A percentile compares a stretch with the other conserved stretches of the same genome.
Conservation (phyloP, 2,888 invertebrate species). For the Alviniconcha strummeri region DNA sequence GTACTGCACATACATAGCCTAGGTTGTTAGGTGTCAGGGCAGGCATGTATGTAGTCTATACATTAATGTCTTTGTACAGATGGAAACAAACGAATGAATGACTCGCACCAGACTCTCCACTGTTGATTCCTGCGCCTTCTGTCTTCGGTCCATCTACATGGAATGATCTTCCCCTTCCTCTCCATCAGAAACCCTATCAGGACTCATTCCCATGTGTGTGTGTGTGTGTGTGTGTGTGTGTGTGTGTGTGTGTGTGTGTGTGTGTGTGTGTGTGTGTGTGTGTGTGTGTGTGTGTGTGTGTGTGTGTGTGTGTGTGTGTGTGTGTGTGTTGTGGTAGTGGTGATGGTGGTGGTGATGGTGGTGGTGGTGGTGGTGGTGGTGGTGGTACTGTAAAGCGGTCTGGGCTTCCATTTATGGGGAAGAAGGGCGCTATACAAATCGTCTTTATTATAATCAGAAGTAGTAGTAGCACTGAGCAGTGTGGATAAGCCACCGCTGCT, state of each 20-base stretch:
- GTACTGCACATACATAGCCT: constrained; percentile 6
- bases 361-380: too few species aligned
- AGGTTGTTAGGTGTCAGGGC: not conserved
- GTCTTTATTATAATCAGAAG: too few species aligned
- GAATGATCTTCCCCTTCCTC: too few species aligned
- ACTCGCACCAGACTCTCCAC: too few species aligned
- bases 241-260: not conserved
- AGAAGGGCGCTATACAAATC: too few species aligned
- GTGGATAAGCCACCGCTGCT: too few species aligned
- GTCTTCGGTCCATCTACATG: not conserved
- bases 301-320: not conserved
- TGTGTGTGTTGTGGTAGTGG: not conserved
- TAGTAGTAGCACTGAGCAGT: too few species aligned
- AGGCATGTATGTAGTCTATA: not conserved
- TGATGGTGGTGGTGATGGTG: too few species aligned
- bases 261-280: not conserved
- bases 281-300: not conserved
- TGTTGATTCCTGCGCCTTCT: not conserved
- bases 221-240: not conserved
- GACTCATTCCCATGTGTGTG: not conserved
- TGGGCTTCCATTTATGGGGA: too few species aligned
- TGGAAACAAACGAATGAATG: too few species aligned
- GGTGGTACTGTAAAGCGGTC: too few species aligned
- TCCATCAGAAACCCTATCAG: not conserved
- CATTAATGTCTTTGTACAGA: not conserved